Evolutionary conservation across 2,113 vertebrate genomes (phyloP).

Genomic region (Tachycineta bicolor): DNA sequence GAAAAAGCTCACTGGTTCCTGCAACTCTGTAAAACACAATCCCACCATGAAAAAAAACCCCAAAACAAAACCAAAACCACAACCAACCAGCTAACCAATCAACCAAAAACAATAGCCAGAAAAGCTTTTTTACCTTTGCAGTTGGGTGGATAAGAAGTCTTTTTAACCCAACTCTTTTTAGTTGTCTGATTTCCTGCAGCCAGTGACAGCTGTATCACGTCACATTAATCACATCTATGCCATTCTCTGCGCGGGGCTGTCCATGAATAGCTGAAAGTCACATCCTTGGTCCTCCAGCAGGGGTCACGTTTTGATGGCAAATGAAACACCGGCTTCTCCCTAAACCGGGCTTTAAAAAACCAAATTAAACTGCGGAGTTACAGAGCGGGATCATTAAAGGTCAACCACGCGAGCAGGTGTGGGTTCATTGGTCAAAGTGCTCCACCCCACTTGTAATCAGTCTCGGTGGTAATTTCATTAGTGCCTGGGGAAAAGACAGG

Average conservation of each 20-base stretch:
- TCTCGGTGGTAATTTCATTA: constrained; percentile 42
- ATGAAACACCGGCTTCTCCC: neutral
- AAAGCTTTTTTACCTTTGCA: neutral
- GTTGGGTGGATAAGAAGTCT: neutral
- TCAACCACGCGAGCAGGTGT: constrained; percentile 36
- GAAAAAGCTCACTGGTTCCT: neutral
- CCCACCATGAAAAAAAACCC: neutral
- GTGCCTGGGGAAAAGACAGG: constrained; percentile 50
- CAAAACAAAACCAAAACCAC: neutral
- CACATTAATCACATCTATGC: neutral
- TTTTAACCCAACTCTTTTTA: neutral
- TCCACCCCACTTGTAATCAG: constrained; percentile 32
- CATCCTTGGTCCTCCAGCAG: constrained; percentile 16
- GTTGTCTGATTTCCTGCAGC: neutral
- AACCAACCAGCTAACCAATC: neutral
- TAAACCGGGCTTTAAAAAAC: neutral
- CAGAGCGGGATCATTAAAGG: constrained; percentile 36
- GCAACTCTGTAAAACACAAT: neutral
- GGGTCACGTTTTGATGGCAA: constrained; percentile 32
- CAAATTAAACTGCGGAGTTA: neutral
- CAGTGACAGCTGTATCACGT: neutral
- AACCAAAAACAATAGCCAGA: neutral
- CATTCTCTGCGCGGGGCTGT: fast-evolving
- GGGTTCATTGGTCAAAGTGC: constrained; percentile 45
- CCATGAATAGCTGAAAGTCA: fast-evolving